A percentile compares a stretch with the other conserved stretches of the same genome.
phyloP scores from a whole-genome alignment of 2,888 invertebrate genomes.

The Eutolmus rufibarbis region DNA sequence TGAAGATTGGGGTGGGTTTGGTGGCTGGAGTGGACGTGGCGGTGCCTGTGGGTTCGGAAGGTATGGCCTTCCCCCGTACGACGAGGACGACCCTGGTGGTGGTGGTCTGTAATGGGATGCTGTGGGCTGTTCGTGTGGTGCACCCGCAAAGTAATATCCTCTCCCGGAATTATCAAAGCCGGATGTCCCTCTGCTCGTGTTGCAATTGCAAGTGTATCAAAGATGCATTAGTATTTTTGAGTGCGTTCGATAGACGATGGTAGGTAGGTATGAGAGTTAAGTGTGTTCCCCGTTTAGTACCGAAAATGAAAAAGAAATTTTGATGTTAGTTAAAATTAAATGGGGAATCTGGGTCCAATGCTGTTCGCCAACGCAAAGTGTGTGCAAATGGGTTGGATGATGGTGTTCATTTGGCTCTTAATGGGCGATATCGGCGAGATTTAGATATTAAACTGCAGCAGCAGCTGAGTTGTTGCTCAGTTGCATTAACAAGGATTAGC shows the following conservation, averaged over 20 bases:
- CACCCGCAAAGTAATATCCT: constrained; percentile 70
- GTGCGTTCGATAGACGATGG: not conserved
- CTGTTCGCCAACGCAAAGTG: not conserved
- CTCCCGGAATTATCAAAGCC: constrained; percentile 71
- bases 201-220: constrained; percentile 11
- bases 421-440: not conserved
- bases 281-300: not conserved
- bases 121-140: constrained; percentile 58
- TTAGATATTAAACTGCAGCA: not conserved
- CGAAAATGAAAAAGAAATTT: constrained; percentile 1
- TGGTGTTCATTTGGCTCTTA: not conserved
- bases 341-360: not conserved
- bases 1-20: constrained; percentile 46
- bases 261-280: not conserved
- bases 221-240: constrained; percentile 25
- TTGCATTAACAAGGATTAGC: not conserved
- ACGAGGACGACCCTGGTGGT: constrained; percentile 5
- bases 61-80: constrained; percentile 38
- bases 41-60: constrained; percentile 42
- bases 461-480: not conserved
- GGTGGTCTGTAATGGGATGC: constrained; percentile 44
- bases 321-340: not conserved
- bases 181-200: constrained; percentile 65
- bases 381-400: not conserved
- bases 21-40: constrained; percentile 46